A percentile compares a stretch with the other conserved stretches of the same genome.
These are phyloP conservation scores for Lamellibrachia satsuma DNA, from an alignment of 2,888 invertebrate species.

Conservation along the genomic window DNA sequence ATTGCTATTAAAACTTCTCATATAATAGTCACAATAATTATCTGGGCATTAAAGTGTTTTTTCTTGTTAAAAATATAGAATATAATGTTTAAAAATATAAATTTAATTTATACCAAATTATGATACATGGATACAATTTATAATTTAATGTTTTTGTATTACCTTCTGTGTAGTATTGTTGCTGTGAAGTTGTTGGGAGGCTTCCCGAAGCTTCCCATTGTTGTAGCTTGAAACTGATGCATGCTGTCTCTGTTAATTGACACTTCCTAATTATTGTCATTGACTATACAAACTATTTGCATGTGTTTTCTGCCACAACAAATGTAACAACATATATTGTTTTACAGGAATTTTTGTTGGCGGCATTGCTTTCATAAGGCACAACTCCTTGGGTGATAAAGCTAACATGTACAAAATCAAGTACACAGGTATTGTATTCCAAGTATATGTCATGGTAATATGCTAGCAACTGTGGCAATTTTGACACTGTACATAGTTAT, in stretches of 20 bases:
- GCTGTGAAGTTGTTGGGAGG: too few species aligned
- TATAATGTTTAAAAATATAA: too few species aligned
- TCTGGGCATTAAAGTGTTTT: too few species aligned
- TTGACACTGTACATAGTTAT: background rate
- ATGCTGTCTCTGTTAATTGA: background rate
- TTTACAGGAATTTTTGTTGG: background rate
- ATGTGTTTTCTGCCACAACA: background rate
- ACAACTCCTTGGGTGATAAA: background rate
- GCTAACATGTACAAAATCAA: constrained; percentile 12
- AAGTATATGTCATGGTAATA: background rate
- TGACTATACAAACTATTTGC: background rate
- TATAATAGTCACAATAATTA: too few species aligned
- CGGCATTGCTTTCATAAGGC: background rate
- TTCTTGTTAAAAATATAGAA: too few species aligned
- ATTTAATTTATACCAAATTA: too few species aligned
- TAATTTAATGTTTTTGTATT: too few species aligned
- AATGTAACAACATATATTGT: background rate
- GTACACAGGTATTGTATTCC: background rate
- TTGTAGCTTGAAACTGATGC: too few species aligned
- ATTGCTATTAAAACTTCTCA: too few species aligned
- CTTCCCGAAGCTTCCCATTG: too few species aligned
- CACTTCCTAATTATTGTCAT: background rate
- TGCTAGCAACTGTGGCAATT: background rate
- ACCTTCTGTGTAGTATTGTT: too few species aligned
- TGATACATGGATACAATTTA: too few species aligned